Conservation (phyloP, 1,140 invertebrate species). For the Trachelipus rathkii region DNA sequence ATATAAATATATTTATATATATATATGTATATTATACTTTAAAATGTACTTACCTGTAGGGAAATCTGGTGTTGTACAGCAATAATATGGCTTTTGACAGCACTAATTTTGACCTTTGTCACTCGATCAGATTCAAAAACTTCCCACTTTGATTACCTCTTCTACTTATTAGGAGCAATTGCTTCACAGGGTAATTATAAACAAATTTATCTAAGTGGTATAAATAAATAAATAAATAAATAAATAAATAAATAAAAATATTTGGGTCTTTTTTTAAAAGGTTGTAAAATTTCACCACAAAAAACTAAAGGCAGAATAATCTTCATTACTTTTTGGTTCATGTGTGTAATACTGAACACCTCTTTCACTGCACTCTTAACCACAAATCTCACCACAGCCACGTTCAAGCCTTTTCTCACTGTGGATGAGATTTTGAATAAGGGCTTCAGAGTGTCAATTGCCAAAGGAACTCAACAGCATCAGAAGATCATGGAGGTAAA, state of each 20-base stretch:
- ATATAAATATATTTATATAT: background rate
- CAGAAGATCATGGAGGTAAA: background rate
- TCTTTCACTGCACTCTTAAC: background rate
- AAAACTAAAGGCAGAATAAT: background rate
- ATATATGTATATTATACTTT: background rate
- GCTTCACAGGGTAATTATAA: background rate
- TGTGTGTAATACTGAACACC: background rate
- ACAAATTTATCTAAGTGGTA: too few species aligned
- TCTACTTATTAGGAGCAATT: background rate
- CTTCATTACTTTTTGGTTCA: background rate
- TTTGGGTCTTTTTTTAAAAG: background rate
- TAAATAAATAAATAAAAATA: too few species aligned
- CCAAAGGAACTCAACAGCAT: background rate
- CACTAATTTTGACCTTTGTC: background rate
- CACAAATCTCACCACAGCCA: background rate
- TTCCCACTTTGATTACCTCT: background rate
- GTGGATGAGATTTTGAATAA: background rate
- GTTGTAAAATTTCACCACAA: background rate
- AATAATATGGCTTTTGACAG: background rate
- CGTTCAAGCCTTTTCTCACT: background rate
- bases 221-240: too few species aligned
- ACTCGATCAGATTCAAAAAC: background rate
- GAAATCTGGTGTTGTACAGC: background rate
- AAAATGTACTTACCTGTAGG: background rate
- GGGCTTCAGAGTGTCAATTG: background rate